Conservation (phyloP, 2,113 vertebrate genomes). For the Ploceus nigricollis region DNA sequence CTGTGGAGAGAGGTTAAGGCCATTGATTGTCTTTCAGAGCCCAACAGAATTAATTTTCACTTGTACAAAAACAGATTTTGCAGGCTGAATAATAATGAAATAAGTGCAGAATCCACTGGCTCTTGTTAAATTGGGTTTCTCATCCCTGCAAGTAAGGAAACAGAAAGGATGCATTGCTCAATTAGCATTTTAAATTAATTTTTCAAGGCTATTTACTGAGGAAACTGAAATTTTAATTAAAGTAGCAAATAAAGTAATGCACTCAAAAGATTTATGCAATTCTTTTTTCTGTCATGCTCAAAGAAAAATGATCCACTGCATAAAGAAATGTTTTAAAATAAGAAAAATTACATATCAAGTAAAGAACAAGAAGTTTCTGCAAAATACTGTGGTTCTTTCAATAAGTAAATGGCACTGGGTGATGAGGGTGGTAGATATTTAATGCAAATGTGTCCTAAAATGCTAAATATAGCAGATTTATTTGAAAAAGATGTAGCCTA, state of each 20-base stretch:
- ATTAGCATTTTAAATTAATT: slow-evolving; percentile 61
- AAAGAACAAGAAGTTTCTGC: neutral
- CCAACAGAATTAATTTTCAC: slow-evolving; percentile 62
- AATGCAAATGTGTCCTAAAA: neutral
- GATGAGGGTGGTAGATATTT: neutral
- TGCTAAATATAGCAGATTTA: neutral
- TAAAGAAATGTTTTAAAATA: slow-evolving; percentile 1
- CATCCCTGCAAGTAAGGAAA: slow-evolving; percentile 32
- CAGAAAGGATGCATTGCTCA: slow-evolving; percentile 12
- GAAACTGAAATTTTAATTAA: slow-evolving; percentile 72
- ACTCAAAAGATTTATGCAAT: slow-evolving; percentile 23
- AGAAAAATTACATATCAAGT: slow-evolving; percentile 1
- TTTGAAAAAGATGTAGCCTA: slow-evolving; percentile 16
- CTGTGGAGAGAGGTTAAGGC: slow-evolving; percentile 18
- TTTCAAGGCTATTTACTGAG: slow-evolving; percentile 62
- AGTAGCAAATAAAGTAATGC: slow-evolving; percentile 59
- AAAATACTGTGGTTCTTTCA: neutral
- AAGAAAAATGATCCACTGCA: neutral
- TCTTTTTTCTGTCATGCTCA: neutral
- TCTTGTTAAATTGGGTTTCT: slow-evolving; percentile 15
- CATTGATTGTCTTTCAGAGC: slow-evolving; percentile 48
- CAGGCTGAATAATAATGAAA: slow-evolving; percentile 57
- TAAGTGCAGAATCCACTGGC: slow-evolving; percentile 2
- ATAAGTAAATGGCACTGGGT: neutral
- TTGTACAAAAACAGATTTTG: neutral